These are phyloP conservation scores for Phodopus roborovskii DNA, from an alignment of 2,113 vertebrate species.

Conservation along the genomic window DNA sequence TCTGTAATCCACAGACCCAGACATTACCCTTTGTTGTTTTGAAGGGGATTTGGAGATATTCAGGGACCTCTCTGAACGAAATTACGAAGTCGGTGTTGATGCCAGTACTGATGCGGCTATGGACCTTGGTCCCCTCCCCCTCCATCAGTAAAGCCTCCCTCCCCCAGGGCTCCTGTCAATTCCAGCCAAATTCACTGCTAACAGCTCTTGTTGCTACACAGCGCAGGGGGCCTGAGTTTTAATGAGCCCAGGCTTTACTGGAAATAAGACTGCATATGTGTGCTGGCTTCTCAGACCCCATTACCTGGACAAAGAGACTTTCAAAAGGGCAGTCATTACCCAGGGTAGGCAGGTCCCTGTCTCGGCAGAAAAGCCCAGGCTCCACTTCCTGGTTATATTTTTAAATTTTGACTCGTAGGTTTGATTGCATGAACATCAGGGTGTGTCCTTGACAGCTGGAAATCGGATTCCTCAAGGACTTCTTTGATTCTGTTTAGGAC, in stretches of 20 bases:
- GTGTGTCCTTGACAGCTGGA: no score
- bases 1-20: not conserved
- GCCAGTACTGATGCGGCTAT: fast-evolving
- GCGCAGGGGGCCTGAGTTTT: not conserved
- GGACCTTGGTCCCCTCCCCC: not conserved
- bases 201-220: not conserved
- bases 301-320: fast-evolving
- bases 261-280: not conserved
- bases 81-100: not conserved
- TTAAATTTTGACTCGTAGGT: not conserved
- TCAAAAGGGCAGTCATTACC: not conserved
- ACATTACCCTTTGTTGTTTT: not conserved
- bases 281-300: not conserved
- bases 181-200: not conserved
- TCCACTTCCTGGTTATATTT: not conserved
- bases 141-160: not conserved
- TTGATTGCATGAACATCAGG: fast-evolving
- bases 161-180: conserved; percentile 22
- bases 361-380: not conserved
- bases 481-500: not conserved
- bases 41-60: not conserved
- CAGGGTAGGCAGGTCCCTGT: not conserved
- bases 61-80: not conserved
- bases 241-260: not conserved
- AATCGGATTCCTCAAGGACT: not conserved